Evolutionary conservation across 2,113 vertebrate genomes (phyloP).

Genomic region (Phrynocephalus versicolor): DNA sequence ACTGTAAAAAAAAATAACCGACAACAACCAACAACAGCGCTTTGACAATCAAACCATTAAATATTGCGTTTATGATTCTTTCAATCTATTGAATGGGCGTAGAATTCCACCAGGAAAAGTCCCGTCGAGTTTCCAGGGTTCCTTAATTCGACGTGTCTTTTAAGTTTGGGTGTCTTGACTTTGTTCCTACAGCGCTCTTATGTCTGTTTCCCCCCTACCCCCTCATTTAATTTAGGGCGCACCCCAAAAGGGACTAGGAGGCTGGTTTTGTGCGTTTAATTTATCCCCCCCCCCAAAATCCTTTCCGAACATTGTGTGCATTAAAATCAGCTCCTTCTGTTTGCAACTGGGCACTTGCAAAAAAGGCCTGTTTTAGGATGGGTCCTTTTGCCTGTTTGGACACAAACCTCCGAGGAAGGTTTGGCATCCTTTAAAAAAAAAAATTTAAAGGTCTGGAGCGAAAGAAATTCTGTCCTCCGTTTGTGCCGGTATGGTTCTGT

Average conservation of each 20-base stretch:
- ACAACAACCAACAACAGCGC: slow-evolving; percentile 55
- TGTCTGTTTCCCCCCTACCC: too few relatives aligned
- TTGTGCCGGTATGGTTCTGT: slow-evolving; percentile 73
- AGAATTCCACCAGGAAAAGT: background rate
- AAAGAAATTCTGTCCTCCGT: slow-evolving; percentile 78
- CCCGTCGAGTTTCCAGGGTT: background rate
- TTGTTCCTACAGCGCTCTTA: background rate
- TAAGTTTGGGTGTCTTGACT: too few relatives aligned
- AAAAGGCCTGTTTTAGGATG: background rate
- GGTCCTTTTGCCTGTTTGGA: background rate
- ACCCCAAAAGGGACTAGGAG: too few relatives aligned
- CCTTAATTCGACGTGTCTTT: background rate
- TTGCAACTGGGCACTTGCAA: background rate
- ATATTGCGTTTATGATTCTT: slow-evolving; percentile 53
- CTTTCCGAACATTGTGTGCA: too few relatives aligned
- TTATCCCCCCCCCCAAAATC: background rate
- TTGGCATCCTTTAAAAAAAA: too few relatives aligned
- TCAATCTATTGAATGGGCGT: background rate
- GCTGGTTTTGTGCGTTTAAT: background rate
- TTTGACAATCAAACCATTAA: slow-evolving; percentile 86
- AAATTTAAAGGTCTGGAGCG: slow-evolving; percentile 70
- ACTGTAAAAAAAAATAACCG: slow-evolving; percentile 74
- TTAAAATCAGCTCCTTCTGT: background rate
- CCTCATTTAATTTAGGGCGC: too few relatives aligned
- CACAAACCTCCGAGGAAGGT: background rate